Conservation (phyloP, 2,113 vertebrate genomes). For the Strix aluco region DNA sequence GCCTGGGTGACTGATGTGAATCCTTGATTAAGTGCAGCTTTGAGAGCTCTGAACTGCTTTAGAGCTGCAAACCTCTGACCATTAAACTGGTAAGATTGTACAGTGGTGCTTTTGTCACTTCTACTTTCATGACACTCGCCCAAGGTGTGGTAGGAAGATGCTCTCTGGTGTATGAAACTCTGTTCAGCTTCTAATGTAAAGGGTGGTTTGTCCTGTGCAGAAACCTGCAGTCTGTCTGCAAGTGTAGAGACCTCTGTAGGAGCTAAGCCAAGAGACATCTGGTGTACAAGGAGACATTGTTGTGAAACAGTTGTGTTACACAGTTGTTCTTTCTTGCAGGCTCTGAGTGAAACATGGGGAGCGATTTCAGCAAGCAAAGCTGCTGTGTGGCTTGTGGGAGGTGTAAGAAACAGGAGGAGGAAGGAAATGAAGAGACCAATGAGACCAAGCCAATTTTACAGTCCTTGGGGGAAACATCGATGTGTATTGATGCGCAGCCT, state of each 20-base stretch:
- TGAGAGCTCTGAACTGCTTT: background rate
- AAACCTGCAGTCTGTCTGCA: too few species aligned
- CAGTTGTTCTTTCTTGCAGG: background rate
- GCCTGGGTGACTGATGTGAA: background rate
- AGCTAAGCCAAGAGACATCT: background rate
- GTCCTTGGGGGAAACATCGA: fast-evolving
- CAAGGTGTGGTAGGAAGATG: too few species aligned
- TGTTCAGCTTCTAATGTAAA: fast-evolving
- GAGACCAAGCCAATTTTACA: background rate
- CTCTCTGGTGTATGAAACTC: background rate
- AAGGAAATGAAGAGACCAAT: background rate
- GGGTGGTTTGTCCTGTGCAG: background rate
- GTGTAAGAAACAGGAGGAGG: background rate
- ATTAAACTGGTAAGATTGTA: background rate
- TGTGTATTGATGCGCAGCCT: fast-evolving
- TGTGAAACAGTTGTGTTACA: fast-evolving
- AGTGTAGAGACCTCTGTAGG: fast-evolving
- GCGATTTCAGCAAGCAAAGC: background rate
- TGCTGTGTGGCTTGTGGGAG: background rate
- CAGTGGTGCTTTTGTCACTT: background rate
- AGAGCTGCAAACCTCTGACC: background rate
- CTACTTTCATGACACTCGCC: fast-evolving
- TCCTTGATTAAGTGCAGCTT: background rate
- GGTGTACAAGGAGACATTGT: fast-evolving
- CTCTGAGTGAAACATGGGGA: background rate